Conservation (phyloP, 2,797 vertebrate genomes). For the Prunella strophiata region DNA sequence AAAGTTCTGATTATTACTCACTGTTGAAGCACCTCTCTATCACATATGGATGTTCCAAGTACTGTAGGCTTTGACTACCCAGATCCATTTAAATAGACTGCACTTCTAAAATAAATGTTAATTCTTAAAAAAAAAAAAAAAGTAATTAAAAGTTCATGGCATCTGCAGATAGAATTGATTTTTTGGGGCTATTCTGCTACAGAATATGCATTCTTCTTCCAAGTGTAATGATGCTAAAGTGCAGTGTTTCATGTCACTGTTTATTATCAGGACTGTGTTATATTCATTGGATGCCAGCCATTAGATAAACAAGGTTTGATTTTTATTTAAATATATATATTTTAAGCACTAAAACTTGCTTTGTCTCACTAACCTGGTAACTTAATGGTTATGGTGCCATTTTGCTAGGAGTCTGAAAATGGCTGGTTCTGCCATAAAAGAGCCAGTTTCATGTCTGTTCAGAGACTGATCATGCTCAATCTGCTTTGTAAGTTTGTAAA, state of each 20-base stretch:
- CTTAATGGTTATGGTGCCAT: not conserved
- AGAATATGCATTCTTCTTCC: not conserved
- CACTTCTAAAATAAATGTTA: not conserved
- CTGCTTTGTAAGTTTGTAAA: not conserved
- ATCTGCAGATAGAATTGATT: not conserved
- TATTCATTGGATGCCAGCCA: slow-evolving; percentile 47
- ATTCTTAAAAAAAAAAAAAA: not conserved
- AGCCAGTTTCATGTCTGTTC: not conserved
- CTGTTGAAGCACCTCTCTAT: not conserved
- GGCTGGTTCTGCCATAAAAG: not conserved
- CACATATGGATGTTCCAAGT: not conserved
- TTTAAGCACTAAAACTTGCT: slow-evolving; percentile 30
- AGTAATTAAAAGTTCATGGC: not conserved
- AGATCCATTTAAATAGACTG: not conserved
- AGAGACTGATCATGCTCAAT: not conserved
- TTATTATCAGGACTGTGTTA: slow-evolving; percentile 53
- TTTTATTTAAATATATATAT: slow-evolving; percentile 20
- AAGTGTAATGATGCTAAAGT: slow-evolving; percentile 12
- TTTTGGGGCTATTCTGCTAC: not conserved
- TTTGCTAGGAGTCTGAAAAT: slow-evolving; percentile 23
- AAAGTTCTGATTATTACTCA: slow-evolving; percentile 32
- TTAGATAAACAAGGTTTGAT: slow-evolving; percentile 58
- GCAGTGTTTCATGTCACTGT: slow-evolving; percentile 46
- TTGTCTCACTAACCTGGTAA: slow-evolving; percentile 34
- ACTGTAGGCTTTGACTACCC: not conserved